Conservation (phyloP, 2,888 invertebrate genomes). For the Parnassius glacialis region DNA sequence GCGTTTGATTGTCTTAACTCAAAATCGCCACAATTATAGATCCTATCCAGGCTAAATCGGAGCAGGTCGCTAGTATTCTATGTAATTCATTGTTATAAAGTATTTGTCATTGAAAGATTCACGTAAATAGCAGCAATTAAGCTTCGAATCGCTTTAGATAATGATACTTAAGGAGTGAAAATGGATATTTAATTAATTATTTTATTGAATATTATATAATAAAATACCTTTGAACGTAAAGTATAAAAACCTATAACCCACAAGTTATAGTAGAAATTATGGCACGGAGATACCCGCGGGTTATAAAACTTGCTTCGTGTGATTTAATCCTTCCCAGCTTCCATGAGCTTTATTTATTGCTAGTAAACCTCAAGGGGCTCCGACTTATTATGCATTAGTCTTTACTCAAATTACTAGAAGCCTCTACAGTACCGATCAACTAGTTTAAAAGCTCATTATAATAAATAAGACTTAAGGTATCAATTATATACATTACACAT, state of each 20-base stretch:
- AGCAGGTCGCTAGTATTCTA: no score
- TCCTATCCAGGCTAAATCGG: no score
- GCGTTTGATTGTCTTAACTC: no score
- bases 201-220: not conserved
- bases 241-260: constrained; percentile 1
- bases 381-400: constrained; percentile 16
- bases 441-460: constrained; percentile 11
- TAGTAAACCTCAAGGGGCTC: constrained; percentile 22
- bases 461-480: not conserved
- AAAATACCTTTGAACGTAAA: not conserved
- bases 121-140: no score
- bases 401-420: constrained; percentile 13
- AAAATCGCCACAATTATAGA: no score
- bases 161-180: no score
- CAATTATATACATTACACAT: not conserved
- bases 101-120: no score
- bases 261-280: constrained; percentile 12
- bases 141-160: no score
- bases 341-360: constrained; percentile 27
- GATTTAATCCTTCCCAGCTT: constrained; percentile 24
- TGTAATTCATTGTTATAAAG: no score
- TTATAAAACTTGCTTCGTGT: constrained; percentile 23
- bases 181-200: not conserved
- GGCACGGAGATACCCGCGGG: constrained; percentile 2
- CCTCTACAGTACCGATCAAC: not conserved